Evolutionary conservation across 2,888 invertebrate species (phyloP), one percentile per base, ranked within the genome.

Genomic region (Megastigmus dorsalis): DNA sequence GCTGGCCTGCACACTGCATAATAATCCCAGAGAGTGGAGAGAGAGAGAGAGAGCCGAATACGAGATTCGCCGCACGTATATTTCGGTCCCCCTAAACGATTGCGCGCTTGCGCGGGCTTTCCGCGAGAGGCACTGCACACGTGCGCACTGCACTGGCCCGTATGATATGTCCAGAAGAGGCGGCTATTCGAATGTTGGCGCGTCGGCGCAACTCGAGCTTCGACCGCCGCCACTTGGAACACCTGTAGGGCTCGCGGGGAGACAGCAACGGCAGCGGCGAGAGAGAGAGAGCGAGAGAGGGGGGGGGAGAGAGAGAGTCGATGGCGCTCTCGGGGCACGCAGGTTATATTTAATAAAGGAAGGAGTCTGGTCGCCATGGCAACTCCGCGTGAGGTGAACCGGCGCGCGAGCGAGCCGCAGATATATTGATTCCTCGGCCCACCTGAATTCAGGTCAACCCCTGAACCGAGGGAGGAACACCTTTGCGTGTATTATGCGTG

Each of bases 391-490:
- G 84, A 85, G 86, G 84, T 84, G 87, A 86, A 85, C 86, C 86
- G 84, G 86, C 85, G 45, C 73, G 23, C 45, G 82, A 80, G 81
- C n/a, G n/a, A n/a, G n/a, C n/a, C n/a, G n/a, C n/a, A n/a, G n/a
- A n/a, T n/a, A 85, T 87, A 87, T 87, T 87, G 87, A 87, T 87
- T 87, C n/a, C 69, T 75, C 84, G 82, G 83, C 84, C 85, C 86
- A 86, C 87, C 87, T 87, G 87, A 86, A 87, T 87, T 87, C 87
- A 87, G 87, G 87, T 86, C 87, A 87, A 81, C 86, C 83, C 86
- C 87, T 86, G 86, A 9, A 86, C 86, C 85, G n/a, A n/a, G n/a
- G n/a, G n/a, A n/a, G n/a, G 82, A 85, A 87, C 84, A 84, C 82
- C 82, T 85, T 85, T 82, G 83, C 82, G n/a, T 79, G 80, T 81